Base-by-base conservation (phyloP, 2,888 invertebrate genomes). In the Noctua janthe region DNA sequence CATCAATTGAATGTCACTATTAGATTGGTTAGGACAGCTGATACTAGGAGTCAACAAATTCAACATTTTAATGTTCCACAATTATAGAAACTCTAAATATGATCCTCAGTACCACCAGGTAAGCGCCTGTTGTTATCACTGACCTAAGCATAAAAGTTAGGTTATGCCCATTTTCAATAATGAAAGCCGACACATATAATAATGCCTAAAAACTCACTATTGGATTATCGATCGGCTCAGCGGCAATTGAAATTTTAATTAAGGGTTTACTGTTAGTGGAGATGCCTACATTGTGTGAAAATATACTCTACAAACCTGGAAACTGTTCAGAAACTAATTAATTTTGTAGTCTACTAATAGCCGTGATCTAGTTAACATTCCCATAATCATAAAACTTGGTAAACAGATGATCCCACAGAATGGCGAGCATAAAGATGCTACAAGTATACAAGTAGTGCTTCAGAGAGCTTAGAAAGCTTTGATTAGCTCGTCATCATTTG, bases 1-100 rank as follows among this genome's bases (percentile, higher is more conserved):
- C 74, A 76, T 83, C 69, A 87, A 71, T 87, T 76, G 67, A 69
- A 39, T 76, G 35, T 69, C 82, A 86, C 64, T 47, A 74, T 66
- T 87, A 83, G 70, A 82, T 82, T 76, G 39, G 83, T 39, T 59
- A 20, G 8, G 64, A 23, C 87, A 82, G 72, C 70, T 82, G 83
- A 74, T n/a, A 13, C 13, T 49, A 23, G 47, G 43, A 59, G 29
- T 51, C 10, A 47, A 29, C 23, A 1, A 67, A 47, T 73, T 79
- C 23, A 39, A 81, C n/a, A 62, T 35, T 82, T 78, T 10, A 72
- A 79, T 23, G 59, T 13, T 79, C 62, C 51, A 71, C 59, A 56
- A 85, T 72, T 85, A 80, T 43, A 76, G 49, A 67, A 67, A 49
- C 29, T 39, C 17, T 74, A 82, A 71, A 6, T 62, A 73, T 43